Evolutionary conservation across 2,888 invertebrate genomes (phyloP).

Genomic region (Agapostemon virescens): DNA sequence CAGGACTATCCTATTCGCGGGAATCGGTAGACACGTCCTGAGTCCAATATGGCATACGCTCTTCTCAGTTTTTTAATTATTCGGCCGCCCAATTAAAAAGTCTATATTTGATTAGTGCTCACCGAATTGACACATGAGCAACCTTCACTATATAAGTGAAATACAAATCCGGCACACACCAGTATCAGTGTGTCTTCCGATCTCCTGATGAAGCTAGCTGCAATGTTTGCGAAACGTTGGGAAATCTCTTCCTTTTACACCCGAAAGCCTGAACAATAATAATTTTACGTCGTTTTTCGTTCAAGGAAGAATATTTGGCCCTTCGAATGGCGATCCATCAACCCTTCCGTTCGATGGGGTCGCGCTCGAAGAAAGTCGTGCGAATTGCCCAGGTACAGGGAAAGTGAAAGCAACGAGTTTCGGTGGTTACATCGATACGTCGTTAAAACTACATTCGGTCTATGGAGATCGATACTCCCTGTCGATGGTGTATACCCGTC

Average conservation of each 20-base stretch:
- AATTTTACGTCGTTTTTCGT: conserved; percentile 8
- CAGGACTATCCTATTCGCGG: neutral
- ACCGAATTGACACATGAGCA: too few relatives aligned
- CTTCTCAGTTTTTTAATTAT: too few relatives aligned
- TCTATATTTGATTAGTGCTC: too few relatives aligned
- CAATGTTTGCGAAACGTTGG: too few relatives aligned
- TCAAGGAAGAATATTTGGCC: neutral
- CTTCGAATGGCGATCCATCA: neutral
- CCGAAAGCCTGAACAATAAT: too few relatives aligned
- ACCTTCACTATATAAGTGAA: too few relatives aligned
- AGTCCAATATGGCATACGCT: too few relatives aligned
- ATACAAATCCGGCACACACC: too few relatives aligned
- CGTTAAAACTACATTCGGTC: conserved; percentile 58
- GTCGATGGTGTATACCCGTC: conserved; percentile 34
- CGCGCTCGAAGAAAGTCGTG: conserved; percentile 1
- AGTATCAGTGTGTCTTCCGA: too few relatives aligned
- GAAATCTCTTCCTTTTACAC: too few relatives aligned
- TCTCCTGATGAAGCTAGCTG: too few relatives aligned
- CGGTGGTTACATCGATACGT: conserved; percentile 42
- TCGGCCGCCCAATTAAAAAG: too few relatives aligned
- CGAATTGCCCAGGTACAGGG: neutral
- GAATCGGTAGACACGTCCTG: neutral
- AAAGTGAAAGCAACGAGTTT: neutral
- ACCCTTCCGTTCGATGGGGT: neutral
- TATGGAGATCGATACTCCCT: conserved; percentile 51